Conservation (phyloP, 2,888 invertebrate genomes). For the Macaria liturata region DNA sequence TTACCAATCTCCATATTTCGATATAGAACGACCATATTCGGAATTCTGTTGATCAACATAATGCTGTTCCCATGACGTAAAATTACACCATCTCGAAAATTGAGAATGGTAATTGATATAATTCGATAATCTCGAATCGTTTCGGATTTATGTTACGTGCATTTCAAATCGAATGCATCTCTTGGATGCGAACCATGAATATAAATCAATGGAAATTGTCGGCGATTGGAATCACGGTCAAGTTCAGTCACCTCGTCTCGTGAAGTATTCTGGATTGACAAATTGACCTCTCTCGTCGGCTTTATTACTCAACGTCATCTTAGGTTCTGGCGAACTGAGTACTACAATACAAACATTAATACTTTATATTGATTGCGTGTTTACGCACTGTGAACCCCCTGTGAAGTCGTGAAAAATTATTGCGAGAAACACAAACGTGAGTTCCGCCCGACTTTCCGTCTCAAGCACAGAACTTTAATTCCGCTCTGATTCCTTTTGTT, state of each 20-base stretch:
- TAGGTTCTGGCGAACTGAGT: slow-evolving; percentile 16
- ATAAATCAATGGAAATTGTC: slow-evolving; percentile 66
- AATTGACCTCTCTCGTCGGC: slow-evolving; percentile 50
- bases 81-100: slow-evolving; percentile 38
- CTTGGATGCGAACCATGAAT: slow-evolving; percentile 58
- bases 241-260: slow-evolving; percentile 59
- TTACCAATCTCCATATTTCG: no score
- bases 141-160: slow-evolving; percentile 43
- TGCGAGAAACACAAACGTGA: slow-evolving; percentile 22
- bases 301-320: slow-evolving; percentile 38
- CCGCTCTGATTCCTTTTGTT: slow-evolving; percentile 17
- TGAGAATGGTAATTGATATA: slow-evolving; percentile 31
- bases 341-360: slow-evolving; percentile 19
- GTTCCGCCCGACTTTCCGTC: slow-evolving; percentile 13
- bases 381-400: slow-evolving; percentile 23
- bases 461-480: slow-evolving; percentile 22
- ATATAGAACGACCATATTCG: no score
- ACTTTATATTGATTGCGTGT: slow-evolving; percentile 25
- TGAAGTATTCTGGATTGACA: slow-evolving; percentile 51
- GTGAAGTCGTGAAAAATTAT: slow-evolving; percentile 27
- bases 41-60: slow-evolving; percentile 3
- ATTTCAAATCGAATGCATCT: slow-evolving; percentile 45
- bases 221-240: slow-evolving; percentile 59
- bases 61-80: slow-evolving; percentile 29
- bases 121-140: slow-evolving; percentile 34